Percentiles rank a stretch among this genome's conserved stretches.
phyloP scores from a whole-genome alignment of 2,113 vertebrate genomes.

The Rhagologus leucostigma region DNA sequence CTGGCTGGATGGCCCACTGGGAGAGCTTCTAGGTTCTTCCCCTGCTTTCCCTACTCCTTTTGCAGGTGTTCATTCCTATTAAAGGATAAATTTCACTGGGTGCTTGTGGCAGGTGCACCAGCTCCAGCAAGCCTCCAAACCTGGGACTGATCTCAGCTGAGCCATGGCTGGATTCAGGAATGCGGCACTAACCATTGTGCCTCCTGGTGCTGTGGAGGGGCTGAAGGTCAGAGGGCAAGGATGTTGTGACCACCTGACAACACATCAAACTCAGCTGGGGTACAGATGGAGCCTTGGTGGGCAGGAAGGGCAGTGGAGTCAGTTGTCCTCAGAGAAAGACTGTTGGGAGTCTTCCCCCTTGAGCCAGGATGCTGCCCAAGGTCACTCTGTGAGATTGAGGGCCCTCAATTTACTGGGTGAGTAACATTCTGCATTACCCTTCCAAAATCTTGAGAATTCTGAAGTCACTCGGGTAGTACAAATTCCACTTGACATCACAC shows the following conservation, averaged over 20 bases:
- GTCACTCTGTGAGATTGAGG: not conserved
- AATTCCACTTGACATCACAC: not conserved
- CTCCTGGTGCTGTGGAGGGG: not conserved
- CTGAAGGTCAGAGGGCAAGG: not conserved
- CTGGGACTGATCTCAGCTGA: not conserved
- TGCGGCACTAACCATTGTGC: not conserved
- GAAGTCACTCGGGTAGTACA: not conserved
- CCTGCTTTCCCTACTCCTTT: not conserved
- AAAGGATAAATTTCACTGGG: not conserved
- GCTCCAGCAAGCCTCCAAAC: not conserved
- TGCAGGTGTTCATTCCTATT: not conserved
- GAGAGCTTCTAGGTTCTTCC: not conserved
- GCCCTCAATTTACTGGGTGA: not conserved
- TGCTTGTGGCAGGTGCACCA: not conserved
- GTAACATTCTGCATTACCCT: not conserved
- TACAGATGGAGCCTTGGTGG: not conserved
- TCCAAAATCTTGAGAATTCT: not conserved
- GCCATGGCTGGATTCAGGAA: not conserved
- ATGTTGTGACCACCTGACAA: not conserved
- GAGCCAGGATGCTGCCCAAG: not conserved
- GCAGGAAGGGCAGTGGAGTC: not conserved
- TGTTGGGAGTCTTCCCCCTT: not conserved
- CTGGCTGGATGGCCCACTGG: accelerated
- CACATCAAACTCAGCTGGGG: not conserved
- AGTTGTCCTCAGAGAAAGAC: not conserved